phyloP scores from a whole-genome alignment of 2,888 invertebrate species.

The Furcula furcula region DNA sequence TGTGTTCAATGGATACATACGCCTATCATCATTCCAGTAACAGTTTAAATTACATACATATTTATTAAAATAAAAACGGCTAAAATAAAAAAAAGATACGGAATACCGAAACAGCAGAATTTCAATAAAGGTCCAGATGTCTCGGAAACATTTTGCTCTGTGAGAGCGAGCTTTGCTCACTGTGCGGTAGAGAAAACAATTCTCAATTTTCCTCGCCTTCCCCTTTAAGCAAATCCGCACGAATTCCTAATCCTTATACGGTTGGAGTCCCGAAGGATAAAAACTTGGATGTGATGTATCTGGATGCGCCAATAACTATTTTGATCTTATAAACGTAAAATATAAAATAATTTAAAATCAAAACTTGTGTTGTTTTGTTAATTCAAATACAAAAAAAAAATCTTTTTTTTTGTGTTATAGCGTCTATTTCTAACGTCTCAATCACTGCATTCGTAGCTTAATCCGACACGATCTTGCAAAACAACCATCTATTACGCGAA shows the following conservation, averaged over 20 bases:
- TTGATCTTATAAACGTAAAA: background rate
- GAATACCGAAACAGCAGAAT: no score
- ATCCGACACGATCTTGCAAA: constrained; percentile 20
- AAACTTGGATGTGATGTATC: constrained; percentile 45
- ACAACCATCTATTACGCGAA: constrained; percentile 27
- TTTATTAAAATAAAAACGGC: no score
- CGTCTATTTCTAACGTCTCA: constrained; percentile 22
- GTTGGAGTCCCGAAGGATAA: constrained; percentile 54
- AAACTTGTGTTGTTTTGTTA: no score
- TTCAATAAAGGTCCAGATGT: constrained; percentile 40
- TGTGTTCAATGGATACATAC: no score
- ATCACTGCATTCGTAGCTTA: constrained; percentile 17
- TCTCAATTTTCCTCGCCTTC: constrained; percentile 65
- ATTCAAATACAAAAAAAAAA: background rate
- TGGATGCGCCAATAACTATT: constrained; percentile 43
- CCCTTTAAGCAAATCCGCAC: constrained; percentile 71
- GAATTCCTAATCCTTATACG: constrained; percentile 72
- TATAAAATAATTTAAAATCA: background rate
- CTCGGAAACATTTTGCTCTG: constrained; percentile 50
- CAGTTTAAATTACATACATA: no score
- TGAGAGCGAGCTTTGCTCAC: constrained; percentile 49
- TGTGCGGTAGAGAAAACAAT: constrained; percentile 67
- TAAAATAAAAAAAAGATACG: no score
- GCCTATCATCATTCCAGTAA: no score
- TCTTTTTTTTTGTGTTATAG: background rate